Evolutionary conservation across 1,140 invertebrate genomes (phyloP).

Genomic region (Sycobia sp.): DNA sequence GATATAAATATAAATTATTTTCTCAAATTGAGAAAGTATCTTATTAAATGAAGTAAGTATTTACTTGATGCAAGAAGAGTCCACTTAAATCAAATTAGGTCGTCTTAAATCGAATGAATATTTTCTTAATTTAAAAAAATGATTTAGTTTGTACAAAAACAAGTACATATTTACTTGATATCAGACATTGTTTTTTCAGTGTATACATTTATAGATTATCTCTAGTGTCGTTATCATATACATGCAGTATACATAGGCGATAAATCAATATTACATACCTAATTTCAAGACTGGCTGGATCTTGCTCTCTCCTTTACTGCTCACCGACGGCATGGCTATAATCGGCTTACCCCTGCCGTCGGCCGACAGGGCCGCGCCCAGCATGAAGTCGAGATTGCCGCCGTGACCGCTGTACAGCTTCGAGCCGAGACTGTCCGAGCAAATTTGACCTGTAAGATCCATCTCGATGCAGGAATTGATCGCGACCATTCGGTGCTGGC

Average conservation of each 20-base stretch:
- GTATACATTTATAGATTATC: too few relatives aligned
- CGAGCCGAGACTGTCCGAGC: slow-evolving; percentile 86
- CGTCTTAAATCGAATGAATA: too few relatives aligned
- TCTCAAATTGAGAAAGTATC: too few relatives aligned
- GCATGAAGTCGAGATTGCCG: slow-evolving; percentile 90
- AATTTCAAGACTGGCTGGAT: slow-evolving; percentile 82
- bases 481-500: slow-evolving; percentile 87
- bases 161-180: too few relatives aligned
- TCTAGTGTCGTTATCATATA: too few relatives aligned
- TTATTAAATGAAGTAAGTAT: too few relatives aligned
- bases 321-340: slow-evolving; percentile 85
- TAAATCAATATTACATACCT: slow-evolving; percentile 69
- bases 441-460: slow-evolving; percentile 90
- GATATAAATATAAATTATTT: too few relatives aligned
- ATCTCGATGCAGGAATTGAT: slow-evolving; percentile 95
- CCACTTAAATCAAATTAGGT: too few relatives aligned
- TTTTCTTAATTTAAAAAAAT: too few relatives aligned
- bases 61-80: too few relatives aligned
- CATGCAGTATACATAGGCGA: slow-evolving; percentile 8
- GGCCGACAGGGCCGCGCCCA: slow-evolving; percentile 80
- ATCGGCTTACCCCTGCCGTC: slow-evolving; percentile 91
- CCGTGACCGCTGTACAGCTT: slow-evolving; percentile 90
- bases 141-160: too few relatives aligned
- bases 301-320: slow-evolving; percentile 82
- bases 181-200: too few relatives aligned